These are phyloP conservation scores for Tiaroga cobitis DNA, from an alignment of 2,797 vertebrate genomes.

Conservation along the genomic window DNA sequence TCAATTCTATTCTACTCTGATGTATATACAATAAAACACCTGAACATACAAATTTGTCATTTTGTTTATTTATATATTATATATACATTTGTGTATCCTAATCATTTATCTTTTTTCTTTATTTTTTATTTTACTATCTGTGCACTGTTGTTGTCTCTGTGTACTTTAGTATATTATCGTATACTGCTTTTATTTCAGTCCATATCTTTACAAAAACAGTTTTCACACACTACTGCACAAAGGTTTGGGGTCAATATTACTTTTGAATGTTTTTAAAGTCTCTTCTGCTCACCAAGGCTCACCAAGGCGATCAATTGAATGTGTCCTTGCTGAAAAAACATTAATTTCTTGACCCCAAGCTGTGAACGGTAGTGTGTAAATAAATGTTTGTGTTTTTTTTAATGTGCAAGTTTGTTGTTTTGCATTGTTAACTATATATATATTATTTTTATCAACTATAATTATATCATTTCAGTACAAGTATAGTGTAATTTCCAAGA, in stretches of 20 bases:
- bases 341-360: background rate
- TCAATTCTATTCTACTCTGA: too few species aligned
- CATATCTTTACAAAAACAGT: conserved; percentile 2
- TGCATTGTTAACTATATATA: background rate
- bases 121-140: too few species aligned
- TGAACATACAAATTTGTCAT: too few species aligned
- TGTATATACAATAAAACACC: too few species aligned
- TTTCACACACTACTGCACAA: background rate
- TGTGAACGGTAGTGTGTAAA: background rate
- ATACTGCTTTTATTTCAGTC: background rate
- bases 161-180: too few species aligned
- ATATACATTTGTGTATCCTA: too few species aligned
- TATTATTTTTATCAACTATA: background rate
- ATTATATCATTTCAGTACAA: background rate
- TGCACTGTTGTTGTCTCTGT: too few species aligned
- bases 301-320: background rate
- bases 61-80: too few species aligned
- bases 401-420: background rate
- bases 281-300: background rate
- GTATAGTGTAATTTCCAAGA: background rate
- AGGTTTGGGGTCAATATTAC: background rate
- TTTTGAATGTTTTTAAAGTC: background rate
- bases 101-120: too few species aligned
- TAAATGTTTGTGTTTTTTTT: background rate
- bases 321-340: background rate